Evolutionary conservation across 2,888 invertebrate species (phyloP), one percentile per base, ranked within the genome.

Genomic region (Tetrapedia diversipes): DNA sequence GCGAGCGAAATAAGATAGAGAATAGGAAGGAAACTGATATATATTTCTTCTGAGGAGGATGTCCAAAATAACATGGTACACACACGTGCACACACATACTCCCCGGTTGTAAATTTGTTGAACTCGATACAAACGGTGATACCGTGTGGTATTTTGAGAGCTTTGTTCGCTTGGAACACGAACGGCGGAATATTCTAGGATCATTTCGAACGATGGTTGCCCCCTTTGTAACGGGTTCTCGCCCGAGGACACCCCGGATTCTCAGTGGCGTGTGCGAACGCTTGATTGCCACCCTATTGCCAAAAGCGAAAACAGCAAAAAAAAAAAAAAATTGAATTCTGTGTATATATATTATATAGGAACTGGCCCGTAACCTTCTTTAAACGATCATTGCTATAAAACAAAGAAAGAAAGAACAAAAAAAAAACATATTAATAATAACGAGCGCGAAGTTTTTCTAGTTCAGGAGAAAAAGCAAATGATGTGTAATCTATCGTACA

Each of bases 11-110:
- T 39, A 41, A 61, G 54, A 51, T 43, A 53, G 47, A 34, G 70
- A 51, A 54, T 4, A 22, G 37, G 16, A 16, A 37, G 16, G 39
- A 39, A 8, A 29, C n/a, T n/a, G 11, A 74, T 61, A 29, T 79
- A n/a, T n/a, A n/a, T n/a, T n/a, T 68, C 83, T 87, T 87, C 85
- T 86, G 84, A 88, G 83, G 86, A 89, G 85, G 86, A 86, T 87
- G 87, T 86, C 86, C 85, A 72, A 82, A 22, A 8, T 7, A 22
- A 43, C 41, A 32, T 37, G 19, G n/a, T n/a, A n/a, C n/a, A n/a
- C n/a, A n/a, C n/a, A 54, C 43, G 19, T 24, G 22, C 32, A 56
- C 41, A 24, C 65, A 59, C 51, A 32, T 4, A 29, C 16, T 24
- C 34, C 45, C 8, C n/a, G 45, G 81, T 88, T 89, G 87, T 88